phyloP scores from a whole-genome alignment of 2,888 invertebrate species.

The Lasioglossum malachurum region DNA sequence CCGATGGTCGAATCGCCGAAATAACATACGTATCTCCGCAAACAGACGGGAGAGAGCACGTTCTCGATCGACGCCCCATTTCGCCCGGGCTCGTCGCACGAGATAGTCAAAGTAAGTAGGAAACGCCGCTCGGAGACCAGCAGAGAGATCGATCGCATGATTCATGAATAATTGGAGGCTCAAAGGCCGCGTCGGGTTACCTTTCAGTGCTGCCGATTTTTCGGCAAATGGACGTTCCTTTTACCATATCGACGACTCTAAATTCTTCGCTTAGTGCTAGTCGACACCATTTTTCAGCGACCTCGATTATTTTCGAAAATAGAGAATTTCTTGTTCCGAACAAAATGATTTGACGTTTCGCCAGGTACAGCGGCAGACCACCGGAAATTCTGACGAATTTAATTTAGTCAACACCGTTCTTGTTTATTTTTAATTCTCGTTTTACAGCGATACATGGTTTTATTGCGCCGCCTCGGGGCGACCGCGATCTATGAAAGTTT shows the following conservation, averaged over 20 bases:
- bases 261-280: neutral
- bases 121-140: neutral
- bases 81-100: neutral
- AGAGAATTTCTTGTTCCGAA: too few relatives aligned
- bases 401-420: neutral
- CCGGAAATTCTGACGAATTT: too few relatives aligned
- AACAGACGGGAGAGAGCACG: conserved; percentile 19
- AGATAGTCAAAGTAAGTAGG: conserved; percentile 21
- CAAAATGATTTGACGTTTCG: too few relatives aligned
- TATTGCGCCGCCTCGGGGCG: neutral
- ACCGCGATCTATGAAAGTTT: neutral
- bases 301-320: neutral
- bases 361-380: too few relatives aligned
- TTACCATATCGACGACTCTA: neutral
- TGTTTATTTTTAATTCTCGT: neutral
- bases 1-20: conserved; percentile 19
- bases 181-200: neutral
- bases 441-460: neutral
- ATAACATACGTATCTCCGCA: conserved; percentile 30
- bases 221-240: neutral
- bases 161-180: conserved; percentile 28
- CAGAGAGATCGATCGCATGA: neutral
- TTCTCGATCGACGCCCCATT: conserved; percentile 13
- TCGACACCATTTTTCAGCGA: neutral
- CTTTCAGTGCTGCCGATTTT: neutral